phyloP scores from a whole-genome alignment of 2,888 invertebrate species.

The Coecobrya sp. region DNA sequence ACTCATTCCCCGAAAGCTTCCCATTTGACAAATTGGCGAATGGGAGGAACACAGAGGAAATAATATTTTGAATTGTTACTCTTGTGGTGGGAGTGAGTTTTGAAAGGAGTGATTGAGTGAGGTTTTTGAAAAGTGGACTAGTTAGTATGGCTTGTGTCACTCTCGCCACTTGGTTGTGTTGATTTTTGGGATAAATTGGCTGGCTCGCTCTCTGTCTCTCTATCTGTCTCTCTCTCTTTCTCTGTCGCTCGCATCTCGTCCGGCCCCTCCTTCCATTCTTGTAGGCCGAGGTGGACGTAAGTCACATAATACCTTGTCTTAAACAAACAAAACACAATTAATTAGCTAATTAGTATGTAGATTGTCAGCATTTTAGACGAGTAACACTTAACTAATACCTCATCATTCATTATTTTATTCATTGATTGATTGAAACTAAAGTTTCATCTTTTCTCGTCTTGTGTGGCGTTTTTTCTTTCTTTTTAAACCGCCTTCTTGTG shows the following conservation, averaged over 20 bases:
- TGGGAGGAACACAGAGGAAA: no score
- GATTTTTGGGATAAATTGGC: background rate
- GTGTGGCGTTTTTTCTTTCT: background rate
- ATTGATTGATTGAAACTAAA: no score
- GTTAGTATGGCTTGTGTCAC: background rate
- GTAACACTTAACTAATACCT: no score
- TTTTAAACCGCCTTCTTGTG: background rate
- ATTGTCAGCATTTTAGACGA: no score
- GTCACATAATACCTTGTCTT: conserved; percentile 73
- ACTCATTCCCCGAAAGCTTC: no score
- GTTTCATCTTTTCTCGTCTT: background rate
- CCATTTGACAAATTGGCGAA: no score
- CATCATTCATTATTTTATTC: no score
- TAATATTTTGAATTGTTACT: no score
- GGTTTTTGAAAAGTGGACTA: no score
- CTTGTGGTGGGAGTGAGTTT: no score
- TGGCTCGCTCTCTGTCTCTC: conserved; percentile 20
- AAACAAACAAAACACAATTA: conserved; percentile 32
- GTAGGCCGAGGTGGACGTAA: conserved; percentile 87
- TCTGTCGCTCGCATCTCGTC: conserved; percentile 55
- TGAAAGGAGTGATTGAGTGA: no score
- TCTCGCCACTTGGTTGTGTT: background rate
- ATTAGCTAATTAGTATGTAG: background rate
- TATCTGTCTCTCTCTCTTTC: conserved; percentile 71
- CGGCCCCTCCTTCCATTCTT: conserved; percentile 74